Percentiles rank a stretch among this genome's conserved stretches.
These are phyloP conservation scores for Tholera decimalis DNA, from an alignment of 2,888 invertebrate genomes.

Conservation along the genomic window DNA sequence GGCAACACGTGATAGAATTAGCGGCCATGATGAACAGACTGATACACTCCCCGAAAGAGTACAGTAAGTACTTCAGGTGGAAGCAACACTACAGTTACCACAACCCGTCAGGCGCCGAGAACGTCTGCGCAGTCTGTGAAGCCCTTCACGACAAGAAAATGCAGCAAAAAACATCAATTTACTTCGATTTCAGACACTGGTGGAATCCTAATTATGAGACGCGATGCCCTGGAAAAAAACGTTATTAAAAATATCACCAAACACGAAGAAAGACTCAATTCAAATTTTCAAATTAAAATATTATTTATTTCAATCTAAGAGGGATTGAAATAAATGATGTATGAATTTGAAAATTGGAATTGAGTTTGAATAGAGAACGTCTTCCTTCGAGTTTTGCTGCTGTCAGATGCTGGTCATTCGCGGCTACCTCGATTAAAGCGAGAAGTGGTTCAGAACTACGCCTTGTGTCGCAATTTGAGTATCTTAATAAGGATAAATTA, in stretches of 20 bases:
- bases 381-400: too few relatives aligned
- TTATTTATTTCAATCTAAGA: too few relatives aligned
- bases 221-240: constrained; percentile 45
- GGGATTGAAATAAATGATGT: too few relatives aligned
- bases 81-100: constrained; percentile 73
- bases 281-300: too few relatives aligned
- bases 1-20: constrained; percentile 64
- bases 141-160: constrained; percentile 73
- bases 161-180: constrained; percentile 64
- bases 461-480: constrained; percentile 8
- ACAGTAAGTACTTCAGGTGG: constrained; percentile 79
- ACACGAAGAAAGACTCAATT: too few relatives aligned
- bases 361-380: too few relatives aligned
- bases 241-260: not conserved
- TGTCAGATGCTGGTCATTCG: too few relatives aligned
- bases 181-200: constrained; percentile 79
- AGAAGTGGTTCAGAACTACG: constrained; percentile 12
- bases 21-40: constrained; percentile 74
- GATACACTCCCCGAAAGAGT: constrained; percentile 71
- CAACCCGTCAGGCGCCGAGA: constrained; percentile 68
- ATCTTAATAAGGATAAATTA: too few relatives aligned
- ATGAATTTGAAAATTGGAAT: too few relatives aligned
- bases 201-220: constrained; percentile 75
- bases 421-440: constrained; percentile 10
- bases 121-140: constrained; percentile 78